phyloP scores from a whole-genome alignment of 2,888 invertebrate genomes.

The Volucella bombylans region DNA sequence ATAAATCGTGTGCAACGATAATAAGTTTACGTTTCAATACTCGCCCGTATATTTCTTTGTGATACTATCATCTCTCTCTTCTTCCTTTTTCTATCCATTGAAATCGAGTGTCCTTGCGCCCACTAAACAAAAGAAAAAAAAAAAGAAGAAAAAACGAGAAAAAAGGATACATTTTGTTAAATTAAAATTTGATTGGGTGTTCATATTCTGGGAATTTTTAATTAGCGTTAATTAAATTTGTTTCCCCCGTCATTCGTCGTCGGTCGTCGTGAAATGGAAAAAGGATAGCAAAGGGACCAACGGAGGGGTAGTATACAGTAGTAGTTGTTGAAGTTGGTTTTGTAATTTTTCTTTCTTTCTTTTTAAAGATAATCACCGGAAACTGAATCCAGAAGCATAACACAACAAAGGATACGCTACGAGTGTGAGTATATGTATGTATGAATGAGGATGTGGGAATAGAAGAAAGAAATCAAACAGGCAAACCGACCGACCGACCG shows the following conservation, averaged over 20 bases:
- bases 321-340: too few species aligned
- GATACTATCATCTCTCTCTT: too few species aligned
- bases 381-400: slow-evolving; percentile 53
- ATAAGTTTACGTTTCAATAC: slow-evolving; percentile 55
- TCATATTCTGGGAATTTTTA: slow-evolving; percentile 71
- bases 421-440: slow-evolving; percentile 1
- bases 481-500: slow-evolving; percentile 27
- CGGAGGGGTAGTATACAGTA: not conserved
- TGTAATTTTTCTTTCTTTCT: not conserved
- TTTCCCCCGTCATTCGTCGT: slow-evolving; percentile 8
- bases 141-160: not conserved
- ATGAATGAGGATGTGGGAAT: slow-evolving; percentile 25
- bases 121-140: slow-evolving; percentile 4
- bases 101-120: not conserved
- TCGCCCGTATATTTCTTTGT: not conserved
- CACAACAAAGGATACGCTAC: slow-evolving; percentile 30
- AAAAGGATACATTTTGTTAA: slow-evolving; percentile 17
- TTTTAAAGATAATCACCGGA: slow-evolving; percentile 41
- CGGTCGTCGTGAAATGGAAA: slow-evolving; percentile 13
- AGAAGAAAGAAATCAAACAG: slow-evolving; percentile 2
- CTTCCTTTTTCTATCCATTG: not conserved
- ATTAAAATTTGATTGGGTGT: slow-evolving; percentile 69
- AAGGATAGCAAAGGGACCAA: slow-evolving; percentile 29
- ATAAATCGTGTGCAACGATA: slow-evolving; percentile 35
- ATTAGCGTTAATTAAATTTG: slow-evolving; percentile 71